These are phyloP conservation scores for Ctenosaura bakeri DNA, from an alignment of 2,797 vertebrate genomes.

Conservation along the genomic window DNA sequence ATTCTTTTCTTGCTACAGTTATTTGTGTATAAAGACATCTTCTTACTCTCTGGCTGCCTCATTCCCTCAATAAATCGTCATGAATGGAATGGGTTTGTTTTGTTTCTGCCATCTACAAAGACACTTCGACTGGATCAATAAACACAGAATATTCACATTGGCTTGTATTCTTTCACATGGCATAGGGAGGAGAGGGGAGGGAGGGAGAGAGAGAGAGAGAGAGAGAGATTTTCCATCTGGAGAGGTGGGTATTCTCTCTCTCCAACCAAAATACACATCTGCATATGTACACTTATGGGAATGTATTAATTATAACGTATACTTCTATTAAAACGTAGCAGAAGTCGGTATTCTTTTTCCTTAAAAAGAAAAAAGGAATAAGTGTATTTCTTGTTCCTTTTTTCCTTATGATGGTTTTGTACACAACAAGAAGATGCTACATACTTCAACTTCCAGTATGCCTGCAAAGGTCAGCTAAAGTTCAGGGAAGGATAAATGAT, in stretches of 20 bases:
- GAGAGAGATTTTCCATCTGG: neutral
- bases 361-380: no score
- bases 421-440: slow-evolving; percentile 79
- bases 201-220: neutral
- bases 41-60: slow-evolving; percentile 23
- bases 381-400: neutral
- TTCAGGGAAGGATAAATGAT: slow-evolving; percentile 94
- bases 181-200: neutral
- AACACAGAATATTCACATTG: slow-evolving; percentile 63
- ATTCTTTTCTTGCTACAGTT: slow-evolving; percentile 51
- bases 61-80: slow-evolving; percentile 56
- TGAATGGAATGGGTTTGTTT: slow-evolving; percentile 60
- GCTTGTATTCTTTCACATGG: slow-evolving; percentile 26
- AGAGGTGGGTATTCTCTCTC: neutral
- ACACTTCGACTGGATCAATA: slow-evolving; percentile 59
- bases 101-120: slow-evolving; percentile 65
- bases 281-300: neutral
- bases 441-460: slow-evolving; percentile 82
- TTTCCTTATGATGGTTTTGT: neutral
- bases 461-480: slow-evolving; percentile 92
- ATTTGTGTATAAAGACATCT: slow-evolving; percentile 63
- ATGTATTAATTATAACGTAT: neutral
- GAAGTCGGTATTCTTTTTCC: neutral
- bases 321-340: slow-evolving; percentile 35
- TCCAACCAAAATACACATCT: neutral